phyloP scores from a whole-genome alignment of 2,113 vertebrate genomes.

The Dicrurus megarhynchus region DNA sequence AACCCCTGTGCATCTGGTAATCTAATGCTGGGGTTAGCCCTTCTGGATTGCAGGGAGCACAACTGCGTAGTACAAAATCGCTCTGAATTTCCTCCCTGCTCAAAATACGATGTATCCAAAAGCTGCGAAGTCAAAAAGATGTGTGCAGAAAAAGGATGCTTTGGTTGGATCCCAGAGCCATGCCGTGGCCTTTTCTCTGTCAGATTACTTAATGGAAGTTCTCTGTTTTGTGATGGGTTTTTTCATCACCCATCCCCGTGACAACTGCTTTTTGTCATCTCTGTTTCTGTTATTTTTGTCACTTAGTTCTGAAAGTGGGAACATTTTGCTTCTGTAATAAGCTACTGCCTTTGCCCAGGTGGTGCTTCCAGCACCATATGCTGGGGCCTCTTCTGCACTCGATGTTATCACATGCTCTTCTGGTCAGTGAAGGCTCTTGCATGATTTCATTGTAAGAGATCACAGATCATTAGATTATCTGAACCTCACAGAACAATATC shows the following conservation, averaged over 20 bases:
- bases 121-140: neutral
- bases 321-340: neutral
- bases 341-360: neutral
- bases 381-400: neutral
- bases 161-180: neutral
- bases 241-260: neutral
- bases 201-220: neutral
- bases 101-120: neutral
- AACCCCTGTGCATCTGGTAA: conserved; percentile 4
- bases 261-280: neutral
- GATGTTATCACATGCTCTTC: neutral
- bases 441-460: neutral
- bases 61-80: neutral
- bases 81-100: neutral
- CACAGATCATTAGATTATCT: neutral
- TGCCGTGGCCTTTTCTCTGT: neutral
- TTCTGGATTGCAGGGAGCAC: neutral
- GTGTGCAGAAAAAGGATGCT: neutral
- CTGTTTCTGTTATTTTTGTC: neutral
- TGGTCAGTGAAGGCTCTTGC: neutral
- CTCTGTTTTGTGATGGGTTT: neutral
- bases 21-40: conserved; percentile 4
- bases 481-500: neutral
- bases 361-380: neutral
- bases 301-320: neutral